Evolutionary conservation across 2,113 vertebrate species (phyloP).

Genomic region (Dunckerocampus dactyliophorus): DNA sequence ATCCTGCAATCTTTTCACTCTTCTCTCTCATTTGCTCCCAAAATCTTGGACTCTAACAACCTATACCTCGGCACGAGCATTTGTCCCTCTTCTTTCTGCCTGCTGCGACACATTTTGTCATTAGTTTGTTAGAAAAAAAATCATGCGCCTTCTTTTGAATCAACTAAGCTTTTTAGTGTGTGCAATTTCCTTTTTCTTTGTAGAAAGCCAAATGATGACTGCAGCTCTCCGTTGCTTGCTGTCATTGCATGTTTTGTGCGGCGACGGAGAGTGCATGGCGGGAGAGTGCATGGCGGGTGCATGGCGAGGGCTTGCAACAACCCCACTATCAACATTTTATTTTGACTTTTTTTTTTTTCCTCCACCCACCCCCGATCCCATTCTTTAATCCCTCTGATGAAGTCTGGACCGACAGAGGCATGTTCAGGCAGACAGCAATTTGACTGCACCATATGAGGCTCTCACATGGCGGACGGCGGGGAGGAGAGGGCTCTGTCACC

Average conservation of each 20-base stretch:
- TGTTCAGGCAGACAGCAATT: conserved; percentile 98
- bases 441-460: conserved; percentile 95
- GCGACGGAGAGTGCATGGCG: neutral
- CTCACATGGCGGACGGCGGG: conserved; percentile 89
- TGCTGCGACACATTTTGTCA: conserved; percentile 46
- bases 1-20: conserved; percentile 57
- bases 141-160: conserved; percentile 30
- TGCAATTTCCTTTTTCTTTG: conserved; percentile 66
- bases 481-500: conserved; percentile 89
- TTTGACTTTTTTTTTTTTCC: conserved; percentile 78
- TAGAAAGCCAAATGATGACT: conserved; percentile 28
- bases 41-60: conserved; percentile 43
- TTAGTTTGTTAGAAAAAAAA: conserved; percentile 46
- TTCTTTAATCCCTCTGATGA: conserved; percentile 99
- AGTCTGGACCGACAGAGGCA: conserved; percentile 98
- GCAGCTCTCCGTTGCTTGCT: neutral
- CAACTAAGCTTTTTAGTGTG: conserved; percentile 7
- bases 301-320: conserved; percentile 9
- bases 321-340: conserved; percentile 80
- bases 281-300: neutral
- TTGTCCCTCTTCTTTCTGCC: conserved; percentile 33
- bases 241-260: neutral
- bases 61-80: conserved; percentile 31
- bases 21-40: conserved; percentile 38
- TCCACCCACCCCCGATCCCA: conserved; percentile 68